Conservation (phyloP, 2,113 vertebrate genomes). For the Marcusenius ussheri region DNA sequence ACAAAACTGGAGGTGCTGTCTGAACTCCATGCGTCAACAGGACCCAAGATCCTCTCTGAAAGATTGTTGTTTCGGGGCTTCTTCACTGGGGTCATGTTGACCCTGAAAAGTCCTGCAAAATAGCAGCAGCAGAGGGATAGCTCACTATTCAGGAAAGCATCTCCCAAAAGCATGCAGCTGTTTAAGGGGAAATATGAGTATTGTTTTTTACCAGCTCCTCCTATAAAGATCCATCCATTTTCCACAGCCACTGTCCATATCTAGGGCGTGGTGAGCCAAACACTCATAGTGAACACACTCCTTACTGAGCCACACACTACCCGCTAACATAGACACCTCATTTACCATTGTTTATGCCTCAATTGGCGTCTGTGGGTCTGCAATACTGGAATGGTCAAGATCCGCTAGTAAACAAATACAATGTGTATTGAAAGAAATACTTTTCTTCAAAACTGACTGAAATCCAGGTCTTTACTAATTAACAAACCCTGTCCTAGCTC, state of each 20-base stretch:
- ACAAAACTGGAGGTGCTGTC: slow-evolving; percentile 52
- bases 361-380: neutral
- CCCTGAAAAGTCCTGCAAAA: slow-evolving; percentile 64
- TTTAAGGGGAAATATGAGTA: neutral
- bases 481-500: no score
- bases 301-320: neutral
- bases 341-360: neutral
- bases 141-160: neutral
- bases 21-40: slow-evolving; percentile 52
- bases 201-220: neutral
- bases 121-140: neutral
- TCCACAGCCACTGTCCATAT: neutral
- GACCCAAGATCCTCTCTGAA: slow-evolving; percentile 58
- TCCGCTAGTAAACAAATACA: neutral
- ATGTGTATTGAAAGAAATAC: neutral
- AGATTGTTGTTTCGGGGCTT: slow-evolving; percentile 66
- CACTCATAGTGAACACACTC: neutral
- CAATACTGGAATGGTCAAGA: neutral
- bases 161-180: neutral
- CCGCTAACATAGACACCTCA: neutral
- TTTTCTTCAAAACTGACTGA: neutral
- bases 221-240: neutral
- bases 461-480: no score
- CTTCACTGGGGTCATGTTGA: slow-evolving; percentile 71
- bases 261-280: neutral